Evolutionary conservation across 2,888 invertebrate species (phyloP).

Genomic region (Lithophane leautieri): DNA sequence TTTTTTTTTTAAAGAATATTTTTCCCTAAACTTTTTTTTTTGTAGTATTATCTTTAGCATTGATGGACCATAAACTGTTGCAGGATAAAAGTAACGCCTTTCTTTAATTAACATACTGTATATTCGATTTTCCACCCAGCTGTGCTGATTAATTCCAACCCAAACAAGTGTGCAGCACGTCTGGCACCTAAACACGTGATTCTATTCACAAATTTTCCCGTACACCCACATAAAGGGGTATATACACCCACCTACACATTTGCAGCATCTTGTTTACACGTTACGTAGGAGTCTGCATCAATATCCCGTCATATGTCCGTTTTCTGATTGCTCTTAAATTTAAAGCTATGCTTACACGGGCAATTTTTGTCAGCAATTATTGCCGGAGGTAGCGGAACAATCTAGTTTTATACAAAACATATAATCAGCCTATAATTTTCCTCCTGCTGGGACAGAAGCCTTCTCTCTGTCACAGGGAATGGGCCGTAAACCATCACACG

Average conservation of each 20-base stretch:
- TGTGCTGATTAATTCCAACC: neutral
- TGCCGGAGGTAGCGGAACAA: neutral
- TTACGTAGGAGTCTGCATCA: conserved; percentile 52
- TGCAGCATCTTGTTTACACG: conserved; percentile 33
- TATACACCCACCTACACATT: conserved; percentile 27
- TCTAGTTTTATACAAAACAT: neutral
- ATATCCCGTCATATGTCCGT: conserved; percentile 57
- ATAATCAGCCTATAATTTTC: neutral
- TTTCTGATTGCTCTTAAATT: conserved; percentile 54
- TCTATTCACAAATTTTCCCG: conserved; percentile 40
- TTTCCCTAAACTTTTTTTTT: no score
- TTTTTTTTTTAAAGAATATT: no score
- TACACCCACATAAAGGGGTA: conserved; percentile 31
- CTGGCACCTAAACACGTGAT: conserved; percentile 24
- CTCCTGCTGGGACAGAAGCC: no score
- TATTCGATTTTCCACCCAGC: neutral
- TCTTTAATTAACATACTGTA: no score
- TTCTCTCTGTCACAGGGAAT: neutral
- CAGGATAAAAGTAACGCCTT: no score
- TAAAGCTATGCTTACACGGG: conserved; percentile 21
- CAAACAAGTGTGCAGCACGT: neutral
- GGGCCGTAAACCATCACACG: neutral
- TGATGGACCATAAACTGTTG: no score
- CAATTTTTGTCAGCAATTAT: neutral
- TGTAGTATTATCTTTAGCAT: no score